Evolutionary conservation across 2,888 invertebrate genomes (phyloP).

Genomic region (Catocala nupta): DNA sequence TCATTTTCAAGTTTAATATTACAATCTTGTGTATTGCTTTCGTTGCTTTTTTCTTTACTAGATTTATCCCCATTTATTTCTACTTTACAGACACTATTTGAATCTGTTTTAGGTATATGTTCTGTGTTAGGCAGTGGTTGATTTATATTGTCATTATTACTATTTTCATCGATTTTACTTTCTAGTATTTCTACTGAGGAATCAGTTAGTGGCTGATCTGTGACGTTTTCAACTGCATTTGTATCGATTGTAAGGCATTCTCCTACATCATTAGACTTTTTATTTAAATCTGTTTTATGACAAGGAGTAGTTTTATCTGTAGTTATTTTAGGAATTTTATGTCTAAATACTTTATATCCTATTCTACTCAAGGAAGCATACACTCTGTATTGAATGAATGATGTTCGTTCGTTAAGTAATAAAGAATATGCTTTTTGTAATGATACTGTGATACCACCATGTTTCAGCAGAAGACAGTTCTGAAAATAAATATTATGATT

Average conservation of each 20-base stretch:
- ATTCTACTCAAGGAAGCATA: slow-evolving; percentile 87
- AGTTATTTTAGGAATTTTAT: slow-evolving; percentile 44
- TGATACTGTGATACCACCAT: slow-evolving; percentile 87
- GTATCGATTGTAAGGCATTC: slow-evolving; percentile 1
- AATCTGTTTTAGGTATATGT: neutral
- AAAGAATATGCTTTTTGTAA: slow-evolving; percentile 89
- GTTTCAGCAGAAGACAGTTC: slow-evolving; percentile 88
- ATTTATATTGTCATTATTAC: neutral
- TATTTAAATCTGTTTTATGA: neutral
- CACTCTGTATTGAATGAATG: slow-evolving; percentile 86
- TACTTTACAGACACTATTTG: neutral
- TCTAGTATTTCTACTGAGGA: slow-evolving; percentile 13
- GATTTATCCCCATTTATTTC: slow-evolving; percentile 1
- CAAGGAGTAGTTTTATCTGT: neutral
- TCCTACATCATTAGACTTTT: neutral
- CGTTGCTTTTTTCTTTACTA: neutral
- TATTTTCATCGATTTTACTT: slow-evolving; percentile 1
- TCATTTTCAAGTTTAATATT: slow-evolving; percentile 16
- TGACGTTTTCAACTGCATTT: slow-evolving; percentile 1
- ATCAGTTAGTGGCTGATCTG: slow-evolving; percentile 4
- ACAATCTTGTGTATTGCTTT: neutral
- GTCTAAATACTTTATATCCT: slow-evolving; percentile 87
- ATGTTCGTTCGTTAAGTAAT: slow-evolving; percentile 71
- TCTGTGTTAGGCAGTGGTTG: neutral
- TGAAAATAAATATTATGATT: slow-evolving; percentile 66